phyloP scores from a whole-genome alignment of 2,888 invertebrate genomes.

The Amphipoea lucens region DNA sequence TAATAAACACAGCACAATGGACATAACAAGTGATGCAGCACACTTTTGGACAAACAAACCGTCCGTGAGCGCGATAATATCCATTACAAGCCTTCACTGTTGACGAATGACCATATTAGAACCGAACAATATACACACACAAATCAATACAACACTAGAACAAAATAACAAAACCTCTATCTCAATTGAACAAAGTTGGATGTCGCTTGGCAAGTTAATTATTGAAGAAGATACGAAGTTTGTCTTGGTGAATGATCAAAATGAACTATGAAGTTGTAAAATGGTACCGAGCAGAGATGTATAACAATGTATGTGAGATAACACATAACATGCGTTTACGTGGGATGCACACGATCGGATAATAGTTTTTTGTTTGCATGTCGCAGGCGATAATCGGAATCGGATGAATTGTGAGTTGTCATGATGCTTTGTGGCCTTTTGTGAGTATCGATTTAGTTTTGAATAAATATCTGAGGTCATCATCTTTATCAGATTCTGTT shows the following conservation, averaged over 20 bases:
- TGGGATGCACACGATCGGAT: slow-evolving; percentile 81
- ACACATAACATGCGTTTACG: slow-evolving; percentile 81
- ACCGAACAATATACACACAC: slow-evolving; percentile 75
- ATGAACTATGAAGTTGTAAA: slow-evolving; percentile 70
- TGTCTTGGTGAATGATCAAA: slow-evolving; percentile 57
- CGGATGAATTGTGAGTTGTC: slow-evolving; percentile 46
- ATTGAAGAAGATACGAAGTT: slow-evolving; percentile 42
- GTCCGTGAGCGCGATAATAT: slow-evolving; percentile 75
- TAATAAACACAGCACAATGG: slow-evolving; percentile 47
- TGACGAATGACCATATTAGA: slow-evolving; percentile 85
- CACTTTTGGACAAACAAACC: slow-evolving; percentile 74
- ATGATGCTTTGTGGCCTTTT: slow-evolving; percentile 28
- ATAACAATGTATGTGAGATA: slow-evolving; percentile 79
- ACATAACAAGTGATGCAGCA: slow-evolving; percentile 52
- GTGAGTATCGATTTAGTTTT: slow-evolving; percentile 28
- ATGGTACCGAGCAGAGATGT: slow-evolving; percentile 64
- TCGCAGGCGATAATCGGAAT: slow-evolving; percentile 59
- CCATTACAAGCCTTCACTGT: slow-evolving; percentile 84
- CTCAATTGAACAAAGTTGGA: slow-evolving; percentile 49
- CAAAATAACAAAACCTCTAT: slow-evolving; percentile 23
- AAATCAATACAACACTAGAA: slow-evolving; percentile 58
- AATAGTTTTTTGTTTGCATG: slow-evolving; percentile 76
- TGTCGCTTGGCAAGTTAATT: slow-evolving; percentile 18
- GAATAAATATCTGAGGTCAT: slow-evolving; percentile 12
- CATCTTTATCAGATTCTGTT: slow-evolving; percentile 1